Percentiles rank a stretch among this genome's conserved stretches.
These are phyloP conservation scores for Luidia sarsii DNA, from an alignment of 53 echinoderm and acorn worm genomes.

Conservation along the genomic window DNA sequence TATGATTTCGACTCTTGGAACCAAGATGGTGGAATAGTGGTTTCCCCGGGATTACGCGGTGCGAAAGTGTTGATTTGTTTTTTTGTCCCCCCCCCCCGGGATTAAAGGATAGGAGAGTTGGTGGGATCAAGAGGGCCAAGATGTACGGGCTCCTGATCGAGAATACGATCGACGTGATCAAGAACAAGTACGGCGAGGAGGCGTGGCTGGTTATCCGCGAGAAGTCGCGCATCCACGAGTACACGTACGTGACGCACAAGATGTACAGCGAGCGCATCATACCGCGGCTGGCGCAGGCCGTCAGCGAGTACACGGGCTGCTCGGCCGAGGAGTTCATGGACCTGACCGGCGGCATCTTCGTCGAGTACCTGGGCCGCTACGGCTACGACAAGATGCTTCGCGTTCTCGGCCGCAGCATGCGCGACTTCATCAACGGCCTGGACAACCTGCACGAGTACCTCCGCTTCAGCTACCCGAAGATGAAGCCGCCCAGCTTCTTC, in stretches of 20 bases:
- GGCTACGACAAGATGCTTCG: slow-evolving; percentile 90
- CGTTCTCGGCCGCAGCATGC: slow-evolving; percentile 87
- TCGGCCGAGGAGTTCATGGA: slow-evolving; percentile 79
- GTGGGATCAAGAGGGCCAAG: too few species aligned
- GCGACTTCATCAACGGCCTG: slow-evolving; percentile 90
- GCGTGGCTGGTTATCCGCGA: slow-evolving; percentile 80
- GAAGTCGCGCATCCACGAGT: slow-evolving; percentile 86
- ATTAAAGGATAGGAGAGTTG: not conserved
- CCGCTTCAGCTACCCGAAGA: slow-evolving; percentile 94
- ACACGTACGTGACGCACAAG: slow-evolving; percentile 86
- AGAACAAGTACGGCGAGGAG: slow-evolving; percentile 76
- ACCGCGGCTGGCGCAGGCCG: slow-evolving; percentile 68
- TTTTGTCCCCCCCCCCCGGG: too few species aligned
- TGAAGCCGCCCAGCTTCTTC: slow-evolving; percentile 96
- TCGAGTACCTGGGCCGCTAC: slow-evolving; percentile 81
- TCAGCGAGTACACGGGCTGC: slow-evolving; percentile 70
- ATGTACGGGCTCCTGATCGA: slow-evolving; percentile 94
- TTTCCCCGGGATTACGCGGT: too few species aligned
- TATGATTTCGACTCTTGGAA: too few species aligned
- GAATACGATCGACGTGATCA: slow-evolving; percentile 87
- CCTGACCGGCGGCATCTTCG: slow-evolving; percentile 69
- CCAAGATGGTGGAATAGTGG: too few species aligned
- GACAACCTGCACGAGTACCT: slow-evolving; percentile 97
- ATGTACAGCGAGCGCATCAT: slow-evolving; percentile 96
- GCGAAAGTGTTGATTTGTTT: not conserved